Evolutionary conservation across 1,140 invertebrate species (phyloP).

Genomic region (Sitodiplosis mosellana): DNA sequence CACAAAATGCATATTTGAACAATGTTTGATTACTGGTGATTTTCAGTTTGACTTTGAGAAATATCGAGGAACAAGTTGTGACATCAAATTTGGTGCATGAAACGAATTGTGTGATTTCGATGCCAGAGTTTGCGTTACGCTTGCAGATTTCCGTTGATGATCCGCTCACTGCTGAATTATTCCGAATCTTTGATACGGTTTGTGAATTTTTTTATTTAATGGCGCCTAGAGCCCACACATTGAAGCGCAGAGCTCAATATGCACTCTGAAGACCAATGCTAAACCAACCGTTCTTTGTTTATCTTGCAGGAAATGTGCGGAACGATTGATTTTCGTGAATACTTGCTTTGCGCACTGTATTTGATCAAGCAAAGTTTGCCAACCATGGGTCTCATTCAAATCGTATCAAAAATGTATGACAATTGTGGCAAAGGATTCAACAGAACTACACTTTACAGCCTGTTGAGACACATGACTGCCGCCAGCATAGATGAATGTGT

Average conservation of each 20-base stretch:
- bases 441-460: neutral
- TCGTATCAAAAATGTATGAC: neutral
- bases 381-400: neutral
- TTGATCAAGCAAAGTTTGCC: neutral
- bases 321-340: neutral
- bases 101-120: neutral
- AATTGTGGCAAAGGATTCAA: neutral
- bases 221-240: too few relatives aligned
- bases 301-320: neutral
- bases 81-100: neutral
- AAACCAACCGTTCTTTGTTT: neutral
- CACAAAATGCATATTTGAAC: neutral
- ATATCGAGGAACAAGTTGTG: neutral
- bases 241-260: too few relatives aligned
- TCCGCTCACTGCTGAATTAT: neutral
- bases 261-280: too few relatives aligned
- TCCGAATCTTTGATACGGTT: neutral
- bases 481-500: neutral
- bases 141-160: neutral
- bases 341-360: neutral
- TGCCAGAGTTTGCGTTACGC: neutral
- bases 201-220: neutral
- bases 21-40: too few relatives aligned
- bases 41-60: neutral
- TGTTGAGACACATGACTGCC: neutral